phyloP scores from a whole-genome alignment of 2,888 invertebrate species.

The Rhamnusium bicolor region DNA sequence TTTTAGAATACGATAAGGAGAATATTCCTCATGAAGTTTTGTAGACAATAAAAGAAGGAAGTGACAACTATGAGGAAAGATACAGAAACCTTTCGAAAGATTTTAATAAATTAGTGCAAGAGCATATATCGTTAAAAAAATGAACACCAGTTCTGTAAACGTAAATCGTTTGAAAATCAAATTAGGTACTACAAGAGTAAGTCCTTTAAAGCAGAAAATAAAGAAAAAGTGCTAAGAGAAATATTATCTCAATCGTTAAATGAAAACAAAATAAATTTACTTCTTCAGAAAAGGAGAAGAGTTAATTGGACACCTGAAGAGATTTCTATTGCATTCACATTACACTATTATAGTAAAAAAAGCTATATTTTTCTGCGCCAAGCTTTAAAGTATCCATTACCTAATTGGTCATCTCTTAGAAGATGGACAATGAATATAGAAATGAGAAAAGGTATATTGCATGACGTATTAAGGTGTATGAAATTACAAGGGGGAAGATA shows the following conservation, averaged over 20 bases:
- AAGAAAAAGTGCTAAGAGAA: background rate
- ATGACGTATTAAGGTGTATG: conserved; percentile 28
- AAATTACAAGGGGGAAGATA: conserved; percentile 34
- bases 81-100: too few species aligned
- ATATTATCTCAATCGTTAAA: background rate
- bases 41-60: too few species aligned
- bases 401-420: conserved; percentile 32
- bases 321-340: conserved; percentile 35
- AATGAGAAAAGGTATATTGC: conserved; percentile 27
- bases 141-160: background rate
- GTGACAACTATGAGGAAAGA: too few species aligned
- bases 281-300: conserved; percentile 28
- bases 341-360: conserved; percentile 38
- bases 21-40: too few species aligned
- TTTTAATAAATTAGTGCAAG: too few species aligned
- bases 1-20: too few species aligned
- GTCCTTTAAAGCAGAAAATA: background rate
- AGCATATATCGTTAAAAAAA: background rate
- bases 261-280: conserved; percentile 35
- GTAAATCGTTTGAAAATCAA: background rate
- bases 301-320: conserved; percentile 35
- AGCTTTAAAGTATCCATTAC: conserved; percentile 30
- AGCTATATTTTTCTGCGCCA: conserved; percentile 29
- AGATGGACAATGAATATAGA: conserved; percentile 34
- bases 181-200: background rate